phyloP scores from a whole-genome alignment of 2,888 invertebrate genomes.

The Dysmachus trigonus region DNA sequence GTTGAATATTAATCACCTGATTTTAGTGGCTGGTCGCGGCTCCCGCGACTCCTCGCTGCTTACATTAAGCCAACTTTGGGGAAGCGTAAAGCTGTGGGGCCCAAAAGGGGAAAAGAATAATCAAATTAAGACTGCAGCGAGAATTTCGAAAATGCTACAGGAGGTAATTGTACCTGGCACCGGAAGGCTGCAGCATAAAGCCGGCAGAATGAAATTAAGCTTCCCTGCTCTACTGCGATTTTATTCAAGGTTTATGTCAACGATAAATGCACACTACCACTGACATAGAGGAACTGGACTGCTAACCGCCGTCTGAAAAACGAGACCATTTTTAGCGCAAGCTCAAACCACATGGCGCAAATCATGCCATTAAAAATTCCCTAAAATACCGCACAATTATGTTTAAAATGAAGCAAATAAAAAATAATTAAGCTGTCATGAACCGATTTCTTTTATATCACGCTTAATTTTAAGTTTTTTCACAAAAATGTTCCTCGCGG shows the following conservation, averaged over 20 bases:
- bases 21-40: neutral
- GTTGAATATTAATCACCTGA: conserved; percentile 24
- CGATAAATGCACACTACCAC: neutral
- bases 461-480: too few species aligned
- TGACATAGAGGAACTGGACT: too few species aligned
- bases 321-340: too few species aligned
- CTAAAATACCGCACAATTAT: too few species aligned
- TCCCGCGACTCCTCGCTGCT: neutral
- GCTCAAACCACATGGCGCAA: too few species aligned
- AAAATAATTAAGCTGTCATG: too few species aligned
- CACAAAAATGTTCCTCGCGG: too few species aligned
- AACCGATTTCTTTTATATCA: too few species aligned
- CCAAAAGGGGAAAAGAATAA: neutral
- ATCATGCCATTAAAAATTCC: too few species aligned
- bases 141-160: neutral
- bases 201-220: neutral
- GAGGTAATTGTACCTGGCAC: neutral
- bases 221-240: neutral
- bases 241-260: neutral
- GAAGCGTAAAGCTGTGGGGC: neutral
- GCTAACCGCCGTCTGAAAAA: too few species aligned
- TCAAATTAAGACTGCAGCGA: neutral
- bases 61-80: neutral
- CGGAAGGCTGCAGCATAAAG: neutral
- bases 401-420: too few species aligned